Evolutionary conservation across 2,888 invertebrate genomes (phyloP), one percentile per base, ranked within the genome.

Genomic region (Argynnis bischoffii): DNA sequence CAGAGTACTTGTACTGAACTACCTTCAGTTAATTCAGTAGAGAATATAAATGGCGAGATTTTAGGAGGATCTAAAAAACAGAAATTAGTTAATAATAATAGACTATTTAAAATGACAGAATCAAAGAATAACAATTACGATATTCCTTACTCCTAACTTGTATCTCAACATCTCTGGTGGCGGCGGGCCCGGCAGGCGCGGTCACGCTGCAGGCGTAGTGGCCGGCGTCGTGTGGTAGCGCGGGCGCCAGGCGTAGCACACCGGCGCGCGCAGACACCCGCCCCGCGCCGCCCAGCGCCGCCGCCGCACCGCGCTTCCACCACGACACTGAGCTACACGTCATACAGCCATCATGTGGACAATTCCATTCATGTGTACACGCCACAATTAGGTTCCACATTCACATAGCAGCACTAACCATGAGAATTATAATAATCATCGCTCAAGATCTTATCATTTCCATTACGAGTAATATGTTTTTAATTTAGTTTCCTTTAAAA

Each of bases 31-130:
- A 97, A 93, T 82, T 96, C 96, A 77, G 95, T 94, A 0, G 97
- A 97, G 83, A 98, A 98, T 64, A 94, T 94, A 86, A 98, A 97
- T 47, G 97, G 95, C 75, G 97, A 97, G 81, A 97, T 95, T 78
- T 97, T 95, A n/a, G 97, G 97, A 3, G 97, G 97, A 90, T 94
- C 95, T 95, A 81, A 0, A 51, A 60, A 63, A 31, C 26, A 11
- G 6, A 56, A 21, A n/a, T 11, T 16, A n/a, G 5, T 56, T 8
- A 16, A 18, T 4, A 16, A 18, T 4, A 15, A 13, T 21, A 18
- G 8, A 18, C 18, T 4, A 46, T 11, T 14, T 5, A 1, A 16
- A 3, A 35, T 50, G 18, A 41, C 2, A 18, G 35, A 35, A 41
- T 15, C 15, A n/a, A 18, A 47, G 18, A 41, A 18, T 1, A 3